A percentile compares a stretch with the other conserved stretches of the same genome.
Evolutionary conservation across 1,140 invertebrate species (phyloP).

Genomic region (Brachionus manjavacas): DNA sequence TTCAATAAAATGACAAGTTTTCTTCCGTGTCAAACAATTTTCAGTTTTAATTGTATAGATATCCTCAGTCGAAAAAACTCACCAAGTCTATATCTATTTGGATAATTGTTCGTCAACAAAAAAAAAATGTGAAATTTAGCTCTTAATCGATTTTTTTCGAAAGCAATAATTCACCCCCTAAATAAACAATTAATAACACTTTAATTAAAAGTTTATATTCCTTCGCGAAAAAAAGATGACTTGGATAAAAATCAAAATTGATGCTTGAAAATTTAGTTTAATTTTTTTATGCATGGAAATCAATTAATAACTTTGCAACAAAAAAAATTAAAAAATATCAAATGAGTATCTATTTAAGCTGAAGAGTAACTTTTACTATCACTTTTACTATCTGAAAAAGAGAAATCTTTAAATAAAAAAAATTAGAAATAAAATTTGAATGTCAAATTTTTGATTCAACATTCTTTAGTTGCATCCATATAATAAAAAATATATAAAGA

Average conservation of each 20-base stretch:
- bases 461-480: neutral
- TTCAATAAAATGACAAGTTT: conserved; percentile 5
- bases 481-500: neutral
- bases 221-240: neutral
- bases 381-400: neutral
- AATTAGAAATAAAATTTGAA: neutral
- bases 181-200: neutral
- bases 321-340: neutral
- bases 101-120: neutral
- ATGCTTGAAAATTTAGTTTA: neutral
- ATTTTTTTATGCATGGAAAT: neutral
- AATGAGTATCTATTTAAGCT: too few species aligned
- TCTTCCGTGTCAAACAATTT: neutral
- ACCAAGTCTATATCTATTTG: neutral
- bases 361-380: too few species aligned
- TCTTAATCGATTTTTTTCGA: neutral
- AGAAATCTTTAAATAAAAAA: neutral
- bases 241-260: neutral
- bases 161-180: neutral
- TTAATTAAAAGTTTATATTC: neutral
- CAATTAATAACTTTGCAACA: neutral
- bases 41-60: neutral
- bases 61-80: neutral
- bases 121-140: neutral
- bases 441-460: neutral